phyloP scores from a whole-genome alignment of 1,140 invertebrate genomes.

The Drosophila sulfurigaster region DNA sequence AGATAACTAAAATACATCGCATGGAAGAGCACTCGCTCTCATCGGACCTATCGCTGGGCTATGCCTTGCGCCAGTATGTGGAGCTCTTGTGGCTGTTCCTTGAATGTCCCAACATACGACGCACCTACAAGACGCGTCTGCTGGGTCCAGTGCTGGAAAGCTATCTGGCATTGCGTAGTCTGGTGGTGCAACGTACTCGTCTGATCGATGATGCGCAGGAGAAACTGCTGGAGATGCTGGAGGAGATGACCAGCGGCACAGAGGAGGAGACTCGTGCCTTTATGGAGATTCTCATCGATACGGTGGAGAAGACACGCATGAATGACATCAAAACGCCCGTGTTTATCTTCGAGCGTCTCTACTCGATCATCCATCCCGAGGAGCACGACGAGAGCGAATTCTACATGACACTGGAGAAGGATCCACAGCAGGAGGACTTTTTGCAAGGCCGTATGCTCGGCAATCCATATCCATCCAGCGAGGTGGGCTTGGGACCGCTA shows the following conservation, averaged over 20 bases:
- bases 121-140: constrained; percentile 95
- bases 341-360: constrained; percentile 98
- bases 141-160: constrained; percentile 96
- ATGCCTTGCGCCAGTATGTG: constrained; percentile 93
- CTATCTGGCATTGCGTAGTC: constrained; percentile 94
- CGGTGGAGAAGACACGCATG: constrained; percentile 95
- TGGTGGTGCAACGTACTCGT: constrained; percentile 97
- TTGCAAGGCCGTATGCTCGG: constrained; percentile 98
- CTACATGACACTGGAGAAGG: constrained; percentile 98
- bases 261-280: constrained; percentile 98
- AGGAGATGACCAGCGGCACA: constrained; percentile 98
- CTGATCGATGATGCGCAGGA: constrained; percentile 98
- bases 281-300: constrained; percentile 98
- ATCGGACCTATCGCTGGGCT: constrained; percentile 97
- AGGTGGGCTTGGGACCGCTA: constrained; percentile 96
- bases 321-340: constrained; percentile 98
- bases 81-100: constrained; percentile 94
- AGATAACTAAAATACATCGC: constrained; percentile 94
- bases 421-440: constrained; percentile 99
- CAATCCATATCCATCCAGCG: constrained; percentile 97
- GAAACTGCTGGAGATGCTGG: constrained; percentile 96
- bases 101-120: constrained; percentile 92
- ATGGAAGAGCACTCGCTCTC: constrained; percentile 96
- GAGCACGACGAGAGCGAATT: constrained; percentile 99
- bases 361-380: constrained; percentile 98